Percentiles rank a stretch among this genome's conserved stretches.
These are phyloP conservation scores for Dysmachus trigonus DNA, from an alignment of 2,888 invertebrate genomes.

Conservation along the genomic window DNA sequence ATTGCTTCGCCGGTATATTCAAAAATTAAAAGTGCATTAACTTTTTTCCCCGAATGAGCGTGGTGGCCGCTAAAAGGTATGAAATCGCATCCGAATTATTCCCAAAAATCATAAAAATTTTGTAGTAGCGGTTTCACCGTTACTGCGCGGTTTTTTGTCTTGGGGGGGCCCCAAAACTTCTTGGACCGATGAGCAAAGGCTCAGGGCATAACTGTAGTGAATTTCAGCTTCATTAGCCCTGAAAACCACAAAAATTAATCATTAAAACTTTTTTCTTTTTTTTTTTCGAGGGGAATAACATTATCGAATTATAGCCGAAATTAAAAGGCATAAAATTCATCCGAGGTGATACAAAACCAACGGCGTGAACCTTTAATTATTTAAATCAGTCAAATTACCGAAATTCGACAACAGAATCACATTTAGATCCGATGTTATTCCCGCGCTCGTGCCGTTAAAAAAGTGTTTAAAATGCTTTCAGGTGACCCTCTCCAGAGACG, in stretches of 20 bases:
- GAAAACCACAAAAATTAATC: constrained; percentile 9
- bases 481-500: neutral
- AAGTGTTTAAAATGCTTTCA: neutral
- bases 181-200: neutral
- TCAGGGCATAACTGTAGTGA: neutral
- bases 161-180: neutral
- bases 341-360: neutral
- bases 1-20: neutral
- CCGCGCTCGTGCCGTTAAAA: constrained; percentile 4
- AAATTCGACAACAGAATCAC: neutral
- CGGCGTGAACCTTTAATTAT: constrained; percentile 7
- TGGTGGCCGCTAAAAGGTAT: neutral
- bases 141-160: neutral
- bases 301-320: neutral
- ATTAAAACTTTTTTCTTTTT: neutral
- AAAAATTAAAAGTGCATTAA: neutral
- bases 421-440: neutral
- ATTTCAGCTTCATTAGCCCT: constrained; percentile 9
- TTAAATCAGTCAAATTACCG: constrained; percentile 11
- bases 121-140: neutral
- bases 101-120: neutral
- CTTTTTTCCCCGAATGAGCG: neutral
- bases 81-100: neutral
- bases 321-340: neutral
- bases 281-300: neutral